phyloP scores from a whole-genome alignment of 2,797 vertebrate genomes.

The Leptatherina wallacei region DNA sequence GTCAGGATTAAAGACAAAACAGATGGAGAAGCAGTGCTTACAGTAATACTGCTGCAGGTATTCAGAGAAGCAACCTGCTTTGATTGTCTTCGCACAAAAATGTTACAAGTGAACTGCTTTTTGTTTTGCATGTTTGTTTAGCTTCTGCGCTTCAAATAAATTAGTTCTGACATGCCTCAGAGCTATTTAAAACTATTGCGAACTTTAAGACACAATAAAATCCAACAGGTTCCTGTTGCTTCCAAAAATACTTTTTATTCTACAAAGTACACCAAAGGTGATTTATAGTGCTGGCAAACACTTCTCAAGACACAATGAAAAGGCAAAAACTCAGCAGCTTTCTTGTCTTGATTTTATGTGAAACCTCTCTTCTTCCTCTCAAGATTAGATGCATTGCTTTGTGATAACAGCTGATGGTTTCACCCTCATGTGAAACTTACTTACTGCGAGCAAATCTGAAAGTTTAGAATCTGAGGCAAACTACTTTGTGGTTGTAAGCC shows the following conservation, averaged over 20 bases:
- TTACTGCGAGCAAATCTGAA: slow-evolving; percentile 62
- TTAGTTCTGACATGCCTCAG: slow-evolving; percentile 52
- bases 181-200: slow-evolving; percentile 48
- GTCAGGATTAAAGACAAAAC: slow-evolving; percentile 38
- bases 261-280: slow-evolving; percentile 29
- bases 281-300: slow-evolving; percentile 61
- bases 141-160: slow-evolving; percentile 50
- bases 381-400: slow-evolving; percentile 72
- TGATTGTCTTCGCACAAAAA: slow-evolving; percentile 51
- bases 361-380: slow-evolving; percentile 69
- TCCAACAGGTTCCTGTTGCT: slow-evolving; percentile 59
- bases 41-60: slow-evolving; percentile 44
- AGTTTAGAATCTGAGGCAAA: slow-evolving; percentile 62
- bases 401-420: slow-evolving; percentile 81
- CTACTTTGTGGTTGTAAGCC: slow-evolving; percentile 51
- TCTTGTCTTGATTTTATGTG: slow-evolving; percentile 62
- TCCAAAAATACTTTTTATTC: slow-evolving; percentile 49
- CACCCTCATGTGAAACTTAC: slow-evolving; percentile 67
- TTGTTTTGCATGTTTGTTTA: slow-evolving; percentile 56
- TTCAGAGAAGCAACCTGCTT: slow-evolving; percentile 49
- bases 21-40: slow-evolving; percentile 32
- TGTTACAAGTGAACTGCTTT: slow-evolving; percentile 40
- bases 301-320: slow-evolving; percentile 36
- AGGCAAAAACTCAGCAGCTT: slow-evolving; percentile 13
- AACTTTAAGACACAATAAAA: slow-evolving; percentile 33